Base-by-base conservation (phyloP, 2,797 vertebrate genomes). In the Macropodus opercularis region DNA sequence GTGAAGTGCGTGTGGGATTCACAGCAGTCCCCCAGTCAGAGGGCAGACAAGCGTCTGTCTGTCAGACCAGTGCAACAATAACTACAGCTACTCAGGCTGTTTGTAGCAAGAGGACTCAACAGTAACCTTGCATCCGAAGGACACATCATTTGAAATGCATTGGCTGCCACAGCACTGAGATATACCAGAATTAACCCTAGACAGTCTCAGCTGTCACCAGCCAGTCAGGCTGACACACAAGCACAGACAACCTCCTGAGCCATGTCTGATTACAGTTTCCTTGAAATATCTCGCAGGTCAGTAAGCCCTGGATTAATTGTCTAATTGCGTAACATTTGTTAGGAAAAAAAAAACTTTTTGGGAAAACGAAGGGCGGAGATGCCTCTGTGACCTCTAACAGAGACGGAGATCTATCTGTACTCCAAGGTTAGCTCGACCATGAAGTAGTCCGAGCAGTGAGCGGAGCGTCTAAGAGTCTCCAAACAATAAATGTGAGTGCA, bases 71-170 rank as follows among this genome's bases (percentile, higher is more conserved):
- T 78, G 75, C 66, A 72, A 55, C 78, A 81, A 78, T 58, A 72
- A 70, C 69, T 58, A 67, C 52, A 70, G 63, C 81, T 72, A 66
- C 71, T 65, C 43, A 29, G 68, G 19, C 48, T 44, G 64, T 60
- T 79, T 48, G 54, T 57, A 15, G 63, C 63, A 24, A 8, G 34
- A 41, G 69, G 67, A 75, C 61, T 84, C 63, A 21, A 73, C 72
- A 78, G 70, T 90, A 83, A 90, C 90, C 88, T 90, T 87, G 85
- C 72, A 84, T 87, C 69, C 72, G 87, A 91, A 91, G 90, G 87
- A 89, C 88, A 87, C 76, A 81, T 83, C 72, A 88, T 90, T 92
- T 91, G 84, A 90, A 92, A 91, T 90, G 87, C 89, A 91, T 89
- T 90, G 88, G 81, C 69, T 83, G 85, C 85, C 84, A 83, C 80